Evolutionary conservation across 2,888 invertebrate species (phyloP).

Genomic region (Hoplodrina ambigua): DNA sequence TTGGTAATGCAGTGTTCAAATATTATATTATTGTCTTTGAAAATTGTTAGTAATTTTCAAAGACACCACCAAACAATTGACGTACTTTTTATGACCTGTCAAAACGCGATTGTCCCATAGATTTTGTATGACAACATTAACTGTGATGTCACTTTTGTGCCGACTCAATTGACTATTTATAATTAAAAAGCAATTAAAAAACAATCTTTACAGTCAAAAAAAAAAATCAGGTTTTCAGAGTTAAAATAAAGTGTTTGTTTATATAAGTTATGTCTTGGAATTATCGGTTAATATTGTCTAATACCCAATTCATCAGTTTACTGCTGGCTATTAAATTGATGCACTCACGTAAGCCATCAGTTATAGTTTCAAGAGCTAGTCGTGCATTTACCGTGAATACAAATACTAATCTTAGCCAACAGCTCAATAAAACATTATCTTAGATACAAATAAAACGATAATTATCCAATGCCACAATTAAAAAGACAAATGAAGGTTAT

Average conservation of each 20-base stretch:
- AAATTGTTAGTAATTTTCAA: slow-evolving; percentile 5
- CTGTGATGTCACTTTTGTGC: too few relatives aligned
- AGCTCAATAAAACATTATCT: slow-evolving; percentile 17
- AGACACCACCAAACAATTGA: too few relatives aligned
- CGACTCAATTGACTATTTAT: too few relatives aligned
- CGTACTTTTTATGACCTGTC: too few relatives aligned
- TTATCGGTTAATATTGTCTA: too few relatives aligned
- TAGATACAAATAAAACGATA: not conserved
- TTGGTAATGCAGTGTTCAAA: not conserved
- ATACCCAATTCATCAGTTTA: slow-evolving; percentile 10
- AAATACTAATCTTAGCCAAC: not conserved
- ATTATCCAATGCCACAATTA: slow-evolving; percentile 18
- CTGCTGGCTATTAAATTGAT: slow-evolving; percentile 30
- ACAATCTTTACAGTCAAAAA: too few relatives aligned
- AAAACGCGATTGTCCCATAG: too few relatives aligned
- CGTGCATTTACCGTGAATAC: slow-evolving; percentile 14
- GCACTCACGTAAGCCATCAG: slow-evolving; percentile 4
- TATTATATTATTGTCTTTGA: not conserved
- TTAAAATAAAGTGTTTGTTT: too few relatives aligned
- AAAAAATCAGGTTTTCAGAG: too few relatives aligned
- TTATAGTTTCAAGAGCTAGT: slow-evolving; percentile 18
- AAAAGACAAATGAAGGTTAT: slow-evolving; percentile 39
- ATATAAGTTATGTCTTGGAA: too few relatives aligned
- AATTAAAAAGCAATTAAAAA: too few relatives aligned
- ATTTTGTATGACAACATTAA: too few relatives aligned